These are phyloP conservation scores for Belonocnema kinseyi DNA, from an alignment of 1,140 invertebrate species.

Conservation along the genomic window DNA sequence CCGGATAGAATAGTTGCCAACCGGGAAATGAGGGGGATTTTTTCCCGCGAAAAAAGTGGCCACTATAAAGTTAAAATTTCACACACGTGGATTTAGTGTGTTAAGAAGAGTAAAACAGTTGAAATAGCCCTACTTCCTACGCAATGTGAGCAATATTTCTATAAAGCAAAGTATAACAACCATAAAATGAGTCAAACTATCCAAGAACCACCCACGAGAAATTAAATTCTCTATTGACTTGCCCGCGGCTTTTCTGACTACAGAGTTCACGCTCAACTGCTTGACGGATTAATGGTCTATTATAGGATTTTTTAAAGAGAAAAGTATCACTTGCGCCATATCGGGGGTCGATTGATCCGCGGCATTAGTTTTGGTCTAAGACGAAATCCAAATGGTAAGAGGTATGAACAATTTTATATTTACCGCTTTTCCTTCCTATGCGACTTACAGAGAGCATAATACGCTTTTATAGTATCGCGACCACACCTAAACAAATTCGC, in stretches of 20 bases:
- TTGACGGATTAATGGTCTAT: conserved; percentile 25
- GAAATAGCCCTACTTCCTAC: conserved; percentile 19
- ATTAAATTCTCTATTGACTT: conserved; percentile 12
- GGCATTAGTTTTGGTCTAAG: neutral
- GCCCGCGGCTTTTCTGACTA: conserved; percentile 11
- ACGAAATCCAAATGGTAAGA: neutral
- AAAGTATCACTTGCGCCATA: conserved; percentile 16
- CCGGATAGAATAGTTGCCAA: too few species aligned
- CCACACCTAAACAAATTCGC: conserved; percentile 23
- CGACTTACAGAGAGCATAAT: neutral
- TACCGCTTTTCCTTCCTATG: neutral
- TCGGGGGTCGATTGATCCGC: neutral
- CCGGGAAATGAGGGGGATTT: too few species aligned
- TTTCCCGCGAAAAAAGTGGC: too few species aligned
- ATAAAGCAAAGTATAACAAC: neutral
- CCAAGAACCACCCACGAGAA: conserved; percentile 9
- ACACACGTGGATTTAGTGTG: neutral
- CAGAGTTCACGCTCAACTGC: conserved; percentile 2
- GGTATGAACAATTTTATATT: neutral
- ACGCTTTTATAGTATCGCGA: conserved; percentile 3
- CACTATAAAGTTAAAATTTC: too few species aligned
- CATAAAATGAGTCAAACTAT: neutral
- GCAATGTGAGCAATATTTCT: neutral
- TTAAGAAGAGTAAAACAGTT: neutral
- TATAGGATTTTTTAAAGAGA: neutral